Conservation (phyloP, 92 coral and sea anemone species). For the Epizoanthus scotinus region DNA sequence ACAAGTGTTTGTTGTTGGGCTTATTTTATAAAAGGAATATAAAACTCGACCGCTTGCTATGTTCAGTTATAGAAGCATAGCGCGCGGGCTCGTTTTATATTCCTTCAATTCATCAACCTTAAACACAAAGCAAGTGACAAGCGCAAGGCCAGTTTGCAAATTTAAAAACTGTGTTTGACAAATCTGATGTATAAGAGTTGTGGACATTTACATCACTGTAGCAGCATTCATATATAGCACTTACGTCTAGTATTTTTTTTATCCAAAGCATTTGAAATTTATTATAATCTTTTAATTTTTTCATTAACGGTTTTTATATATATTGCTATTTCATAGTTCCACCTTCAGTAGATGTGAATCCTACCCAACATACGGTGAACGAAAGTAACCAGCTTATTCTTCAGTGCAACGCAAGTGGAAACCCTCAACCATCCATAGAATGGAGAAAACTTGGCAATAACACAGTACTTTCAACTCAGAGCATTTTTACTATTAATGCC, state of each 20-base stretch:
- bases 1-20: too few species aligned
- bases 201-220: too few species aligned
- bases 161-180: too few species aligned
- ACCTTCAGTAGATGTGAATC: background rate
- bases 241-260: background rate
- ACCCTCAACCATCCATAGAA: conserved; percentile 21
- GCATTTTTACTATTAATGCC: background rate
- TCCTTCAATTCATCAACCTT: too few species aligned
- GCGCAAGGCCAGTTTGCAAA: too few species aligned
- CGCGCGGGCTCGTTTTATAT: too few species aligned
- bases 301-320: background rate
- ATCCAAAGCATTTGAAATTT: too few species aligned
- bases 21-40: too few species aligned
- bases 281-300: background rate
- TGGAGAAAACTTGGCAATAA: conserved; percentile 27
- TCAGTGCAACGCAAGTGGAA: conserved; percentile 42
- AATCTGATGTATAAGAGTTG: too few species aligned
- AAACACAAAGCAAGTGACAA: background rate
- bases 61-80: too few species aligned
- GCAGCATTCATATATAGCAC: too few species aligned
- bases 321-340: background rate
- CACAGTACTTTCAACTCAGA: background rate
- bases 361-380: background rate
- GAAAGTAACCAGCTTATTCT: conserved; percentile 7
- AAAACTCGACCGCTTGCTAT: too few species aligned